A percentile compares a stretch with the other conserved stretches of the same genome.
These are phyloP conservation scores for Vidua macroura DNA, from an alignment of 2,113 vertebrate species.

Conservation along the genomic window DNA sequence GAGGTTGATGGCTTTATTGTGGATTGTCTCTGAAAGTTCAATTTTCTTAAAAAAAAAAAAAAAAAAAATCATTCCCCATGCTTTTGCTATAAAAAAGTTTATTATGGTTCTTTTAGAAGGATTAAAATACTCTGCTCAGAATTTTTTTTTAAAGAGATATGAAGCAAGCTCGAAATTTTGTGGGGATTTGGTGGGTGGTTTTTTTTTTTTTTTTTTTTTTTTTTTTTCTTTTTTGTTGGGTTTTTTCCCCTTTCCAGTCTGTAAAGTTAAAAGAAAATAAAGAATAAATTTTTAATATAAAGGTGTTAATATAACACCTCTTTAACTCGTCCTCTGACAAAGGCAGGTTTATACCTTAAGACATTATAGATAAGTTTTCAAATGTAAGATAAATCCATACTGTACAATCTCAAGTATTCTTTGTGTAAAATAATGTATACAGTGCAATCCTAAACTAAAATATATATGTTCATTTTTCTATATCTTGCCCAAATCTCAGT, in stretches of 20 bases:
- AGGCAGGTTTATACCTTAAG: background rate
- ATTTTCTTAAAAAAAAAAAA: background rate
- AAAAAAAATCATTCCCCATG: fast-evolving
- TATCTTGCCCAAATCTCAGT: background rate
- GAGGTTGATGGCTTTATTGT: background rate
- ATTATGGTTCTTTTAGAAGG: background rate
- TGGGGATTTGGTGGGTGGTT: background rate
- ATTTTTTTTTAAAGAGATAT: background rate
- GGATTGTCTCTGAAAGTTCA: background rate
- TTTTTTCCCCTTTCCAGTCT: background rate
- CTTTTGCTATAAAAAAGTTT: background rate
- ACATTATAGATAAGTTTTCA: background rate
- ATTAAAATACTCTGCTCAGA: background rate
- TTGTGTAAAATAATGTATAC: background rate
- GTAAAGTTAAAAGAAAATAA: background rate
- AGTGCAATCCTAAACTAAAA: background rate
- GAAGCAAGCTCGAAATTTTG: background rate
- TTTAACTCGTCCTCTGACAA: background rate
- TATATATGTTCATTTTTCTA: background rate
- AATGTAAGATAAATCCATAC: background rate
- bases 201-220: background rate
- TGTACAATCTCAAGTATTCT: background rate
- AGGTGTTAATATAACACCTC: background rate
- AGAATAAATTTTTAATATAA: background rate
- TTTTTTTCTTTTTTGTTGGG: background rate